Evolutionary conservation across 2,888 invertebrate species (phyloP).

Genomic region (Epinotia demarniana): DNA sequence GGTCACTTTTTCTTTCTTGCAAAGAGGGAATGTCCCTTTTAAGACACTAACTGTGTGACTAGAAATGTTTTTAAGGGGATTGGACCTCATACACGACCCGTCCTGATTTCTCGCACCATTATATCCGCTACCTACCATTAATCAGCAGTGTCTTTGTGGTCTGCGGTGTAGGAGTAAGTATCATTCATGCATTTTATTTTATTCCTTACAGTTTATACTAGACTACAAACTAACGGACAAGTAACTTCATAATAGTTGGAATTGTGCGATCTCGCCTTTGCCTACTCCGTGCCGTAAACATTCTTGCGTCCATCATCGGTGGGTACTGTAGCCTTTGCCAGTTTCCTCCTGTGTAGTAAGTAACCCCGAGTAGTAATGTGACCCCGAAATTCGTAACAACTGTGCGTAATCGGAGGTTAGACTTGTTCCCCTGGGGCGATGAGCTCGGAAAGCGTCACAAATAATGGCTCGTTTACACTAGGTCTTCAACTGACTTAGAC

Average conservation of each 20-base stretch:
- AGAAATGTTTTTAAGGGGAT: too few species aligned
- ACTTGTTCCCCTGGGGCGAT: not conserved
- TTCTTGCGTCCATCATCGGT: not conserved
- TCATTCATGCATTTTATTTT: too few species aligned
- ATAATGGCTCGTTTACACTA: not conserved
- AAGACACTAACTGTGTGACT: too few species aligned
- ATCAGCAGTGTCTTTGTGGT: too few species aligned
- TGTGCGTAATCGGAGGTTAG: not conserved
- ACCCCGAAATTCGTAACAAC: not conserved
- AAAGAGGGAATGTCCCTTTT: too few species aligned
- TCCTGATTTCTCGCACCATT: not conserved
- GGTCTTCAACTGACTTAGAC: not conserved
- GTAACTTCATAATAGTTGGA: not conserved
- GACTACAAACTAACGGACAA: not conserved
- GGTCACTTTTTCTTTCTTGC: not conserved
- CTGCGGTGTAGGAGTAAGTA: too few species aligned
- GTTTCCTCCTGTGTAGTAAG: not conserved
- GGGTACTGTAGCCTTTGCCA: not conserved
- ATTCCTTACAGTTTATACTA: too few species aligned
- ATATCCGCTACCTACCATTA: too few species aligned
- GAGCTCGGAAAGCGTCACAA: not conserved
- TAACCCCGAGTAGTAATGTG: constrained; percentile 1
- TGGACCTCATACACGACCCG: not conserved
- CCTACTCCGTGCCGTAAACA: not conserved
- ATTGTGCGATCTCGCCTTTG: not conserved